Base-by-base conservation (phyloP, 2,888 invertebrate genomes). In the Cerceris rybyensis region DNA sequence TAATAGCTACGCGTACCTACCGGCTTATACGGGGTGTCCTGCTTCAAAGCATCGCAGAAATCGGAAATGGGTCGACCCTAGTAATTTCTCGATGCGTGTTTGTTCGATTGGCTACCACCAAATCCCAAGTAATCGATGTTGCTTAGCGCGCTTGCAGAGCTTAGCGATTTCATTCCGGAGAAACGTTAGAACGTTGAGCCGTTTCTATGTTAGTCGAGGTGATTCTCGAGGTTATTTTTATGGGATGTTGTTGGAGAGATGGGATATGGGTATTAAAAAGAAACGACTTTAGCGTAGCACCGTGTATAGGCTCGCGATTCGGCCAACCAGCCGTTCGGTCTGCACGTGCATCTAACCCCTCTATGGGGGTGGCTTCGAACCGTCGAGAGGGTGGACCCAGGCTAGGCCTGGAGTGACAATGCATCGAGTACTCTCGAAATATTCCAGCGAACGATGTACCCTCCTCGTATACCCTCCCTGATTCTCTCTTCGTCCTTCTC, bases 401-500 rank as follows among this genome's bases (percentile, higher is more conserved):
- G 75, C 78, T 81, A 81, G 81, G 69, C 72, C 78, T 69, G 76
- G 82, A 79, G 82, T 83, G 85, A 88, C 88, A 88, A 87, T 87
- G 83, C 83, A 82, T 86, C 83, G 82, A 88, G 86, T 82, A 83
- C 84, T 87, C 86, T 88, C 82, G 80, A 86, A 88, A 88, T 87
- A 85, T 86, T 81, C 81, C 84, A 73, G 70, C 80, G 75, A 73
- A 80, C 78, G 70, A 82, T 84, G 80, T 69, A 70, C 73, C 76
- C 49, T 69, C 70, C 65, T 63, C 65, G 17, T 50, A 52, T 59
- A 16, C 41, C 28, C 65, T 70, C 59, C 59, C 43, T 54, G 16
- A 42, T 66, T 17, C 42, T 68, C 61, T 76, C 61, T 50, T 63
- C 46, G 43, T 66, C 52, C 14, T 43, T 59, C n/a, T 49, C 28